Evolutionary conservation across 1,140 invertebrate genomes (phyloP).

Genomic region (Zaprionus ornatus): DNA sequence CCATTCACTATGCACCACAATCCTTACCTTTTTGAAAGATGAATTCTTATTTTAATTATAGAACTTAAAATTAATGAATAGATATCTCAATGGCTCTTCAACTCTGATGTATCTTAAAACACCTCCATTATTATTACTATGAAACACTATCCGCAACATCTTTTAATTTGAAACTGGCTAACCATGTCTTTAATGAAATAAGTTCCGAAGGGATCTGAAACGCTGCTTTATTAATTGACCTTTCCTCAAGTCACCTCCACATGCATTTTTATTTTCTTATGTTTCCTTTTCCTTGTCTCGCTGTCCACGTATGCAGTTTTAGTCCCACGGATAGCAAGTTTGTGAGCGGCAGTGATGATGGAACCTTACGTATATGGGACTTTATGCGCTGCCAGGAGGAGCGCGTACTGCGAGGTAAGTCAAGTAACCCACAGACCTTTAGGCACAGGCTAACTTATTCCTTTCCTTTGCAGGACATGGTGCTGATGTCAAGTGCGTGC

Average conservation of each 20-base stretch:
- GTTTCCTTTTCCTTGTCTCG: constrained; percentile 43
- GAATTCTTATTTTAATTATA: no score
- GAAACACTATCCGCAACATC: no score
- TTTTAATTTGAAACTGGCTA: no score
- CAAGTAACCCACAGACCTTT: not conserved
- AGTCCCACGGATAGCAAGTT: constrained; percentile 99
- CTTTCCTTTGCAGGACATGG: constrained; percentile 92
- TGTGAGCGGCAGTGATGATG: constrained; percentile 99
- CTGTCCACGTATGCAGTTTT: constrained; percentile 89
- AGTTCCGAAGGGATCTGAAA: not conserved
- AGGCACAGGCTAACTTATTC: not conserved
- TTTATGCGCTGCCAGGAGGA: constrained; percentile 99
- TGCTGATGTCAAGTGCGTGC: constrained; percentile 99
- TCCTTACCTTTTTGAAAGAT: no score
- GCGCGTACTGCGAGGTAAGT: constrained; percentile 94
- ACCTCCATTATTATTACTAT: no score
- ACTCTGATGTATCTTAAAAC: no score
- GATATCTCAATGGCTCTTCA: no score
- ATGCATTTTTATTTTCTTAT: constrained; percentile 21
- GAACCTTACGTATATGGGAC: constrained; percentile 99
- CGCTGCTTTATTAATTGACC: not conserved
- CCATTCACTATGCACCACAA: no score
- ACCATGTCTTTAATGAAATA: no score
- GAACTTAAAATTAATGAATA: no score
- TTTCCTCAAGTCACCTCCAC: not conserved